Conservation (phyloP, 2,888 invertebrate genomes). For the Oxystoma pomonae region DNA sequence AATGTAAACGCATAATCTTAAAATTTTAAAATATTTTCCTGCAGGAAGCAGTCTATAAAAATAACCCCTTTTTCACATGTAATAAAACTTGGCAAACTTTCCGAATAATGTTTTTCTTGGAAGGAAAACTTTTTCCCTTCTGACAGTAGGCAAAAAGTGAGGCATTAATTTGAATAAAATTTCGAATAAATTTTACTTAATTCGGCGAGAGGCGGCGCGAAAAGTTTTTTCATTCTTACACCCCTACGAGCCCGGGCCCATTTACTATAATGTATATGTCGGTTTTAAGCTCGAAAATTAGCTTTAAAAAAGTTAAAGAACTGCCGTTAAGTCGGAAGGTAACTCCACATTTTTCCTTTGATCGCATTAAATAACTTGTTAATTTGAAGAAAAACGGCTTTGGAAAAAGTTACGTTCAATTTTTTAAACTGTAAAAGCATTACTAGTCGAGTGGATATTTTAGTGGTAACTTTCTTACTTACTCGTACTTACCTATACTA, state of each 20-base stretch:
- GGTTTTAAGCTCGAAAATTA: not conserved
- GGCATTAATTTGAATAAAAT: constrained; percentile 6
- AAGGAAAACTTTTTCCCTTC: not conserved
- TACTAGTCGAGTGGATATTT: no score
- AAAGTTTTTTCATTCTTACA: constrained; percentile 4
- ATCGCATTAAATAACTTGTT: no score
- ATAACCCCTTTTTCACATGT: not conserved
- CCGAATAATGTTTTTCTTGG: not conserved
- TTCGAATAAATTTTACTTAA: constrained; percentile 2
- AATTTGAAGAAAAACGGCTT: no score
- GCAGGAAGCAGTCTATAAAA: not conserved
- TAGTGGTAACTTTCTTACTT: no score
- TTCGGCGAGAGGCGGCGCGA: constrained; percentile 2
- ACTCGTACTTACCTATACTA: no score
- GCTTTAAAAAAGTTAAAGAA: not conserved
- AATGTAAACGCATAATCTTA: no score
- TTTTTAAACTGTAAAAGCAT: no score
- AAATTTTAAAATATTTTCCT: no score
- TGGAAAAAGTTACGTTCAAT: no score
- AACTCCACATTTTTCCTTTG: not conserved
- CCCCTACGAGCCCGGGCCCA: not conserved
- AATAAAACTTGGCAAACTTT: not conserved
- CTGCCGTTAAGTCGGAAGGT: not conserved
- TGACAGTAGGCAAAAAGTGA: not conserved
- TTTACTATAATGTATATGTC: not conserved